Evolutionary conservation across 1,140 invertebrate genomes (phyloP).

Genomic region (Sinella curviseta): DNA sequence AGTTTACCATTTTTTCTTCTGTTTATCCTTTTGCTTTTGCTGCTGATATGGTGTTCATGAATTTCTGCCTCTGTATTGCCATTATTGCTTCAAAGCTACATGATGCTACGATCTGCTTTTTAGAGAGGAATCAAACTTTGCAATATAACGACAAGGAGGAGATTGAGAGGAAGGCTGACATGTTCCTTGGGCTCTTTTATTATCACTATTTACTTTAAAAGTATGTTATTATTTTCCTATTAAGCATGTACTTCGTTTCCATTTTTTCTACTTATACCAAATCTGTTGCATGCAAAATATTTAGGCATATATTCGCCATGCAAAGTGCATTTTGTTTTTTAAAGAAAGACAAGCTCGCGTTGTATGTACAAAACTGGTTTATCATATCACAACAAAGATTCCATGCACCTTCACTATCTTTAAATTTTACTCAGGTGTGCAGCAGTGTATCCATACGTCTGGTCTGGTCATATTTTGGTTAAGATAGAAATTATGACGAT

Average conservation of each 20-base stretch:
- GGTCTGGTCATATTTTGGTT: no score
- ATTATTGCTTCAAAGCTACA: no score
- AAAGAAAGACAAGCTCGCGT: no score
- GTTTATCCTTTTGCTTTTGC: neutral
- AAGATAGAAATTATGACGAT: no score
- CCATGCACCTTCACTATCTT: no score
- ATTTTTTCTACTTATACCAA: neutral
- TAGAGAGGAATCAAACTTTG: no score
- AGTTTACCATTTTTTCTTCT: neutral
- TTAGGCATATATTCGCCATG: neutral
- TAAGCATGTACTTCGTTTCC: neutral
- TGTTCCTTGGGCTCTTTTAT: neutral
- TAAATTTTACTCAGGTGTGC: no score
- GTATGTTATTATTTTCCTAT: neutral
- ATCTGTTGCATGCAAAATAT: neutral
- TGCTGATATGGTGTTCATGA: neutral
- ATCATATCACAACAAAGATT: no score
- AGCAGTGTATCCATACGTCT: no score
- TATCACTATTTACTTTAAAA: neutral
- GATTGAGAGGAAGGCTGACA: constrained; percentile 3
- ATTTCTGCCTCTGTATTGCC: neutral
- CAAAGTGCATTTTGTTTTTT: no score
- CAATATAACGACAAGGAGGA: neutral
- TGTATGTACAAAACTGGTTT: no score
- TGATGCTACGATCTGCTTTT: no score